Base-by-base conservation (phyloP, 2,113 vertebrate genomes). In the Seriola quinqueradiata region DNA sequence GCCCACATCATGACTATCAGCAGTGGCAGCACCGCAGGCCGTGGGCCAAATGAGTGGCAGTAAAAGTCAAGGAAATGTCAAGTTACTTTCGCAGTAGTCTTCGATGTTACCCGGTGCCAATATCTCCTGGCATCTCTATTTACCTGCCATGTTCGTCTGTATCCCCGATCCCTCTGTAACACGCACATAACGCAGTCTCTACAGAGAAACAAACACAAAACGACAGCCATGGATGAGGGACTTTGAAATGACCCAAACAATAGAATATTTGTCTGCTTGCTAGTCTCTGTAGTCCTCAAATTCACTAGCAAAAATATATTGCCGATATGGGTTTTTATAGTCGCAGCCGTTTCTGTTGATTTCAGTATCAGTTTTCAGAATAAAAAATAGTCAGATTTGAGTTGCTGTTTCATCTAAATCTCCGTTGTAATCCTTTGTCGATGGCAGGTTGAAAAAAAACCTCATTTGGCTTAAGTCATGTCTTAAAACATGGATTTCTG, bases 31-130 rank as follows among this genome's bases (percentile, higher is more conserved):
- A 46, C 66, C 71, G 80, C 78, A 69, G 89, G 83, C 92, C 87
- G 74, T 70, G 92, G 91, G 91, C 90, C 92, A 66, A 83, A 70
- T 82, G 90, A 91, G 89, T 88, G 93, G 92, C 92, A 88, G 77
- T 92, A 75, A 82, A 81, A 91, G 95, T 95, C 86, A 86, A 93
- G 90, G 95, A 95, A 93, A 96, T 96, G 96, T 94, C 91, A 84
- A 87, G 94, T 95, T 95, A 95, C 95, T 93, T 95, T 95, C 68
- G 75, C 89, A 78, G 87, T 86, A 85, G 86, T 91, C 87, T 88
- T 95, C 92, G 84, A 95, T 96, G 94, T 96, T 96, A 95, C 95
- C 91, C 91, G 94, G 93, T 97, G 96, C 96, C 95, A 96, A 93
- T 81, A 92, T 95, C 94, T 95, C 90, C 95, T 93, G 90, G 95